phyloP scores from a whole-genome alignment of 1,140 invertebrate genomes.

The Oryctes rhinoceros region DNA sequence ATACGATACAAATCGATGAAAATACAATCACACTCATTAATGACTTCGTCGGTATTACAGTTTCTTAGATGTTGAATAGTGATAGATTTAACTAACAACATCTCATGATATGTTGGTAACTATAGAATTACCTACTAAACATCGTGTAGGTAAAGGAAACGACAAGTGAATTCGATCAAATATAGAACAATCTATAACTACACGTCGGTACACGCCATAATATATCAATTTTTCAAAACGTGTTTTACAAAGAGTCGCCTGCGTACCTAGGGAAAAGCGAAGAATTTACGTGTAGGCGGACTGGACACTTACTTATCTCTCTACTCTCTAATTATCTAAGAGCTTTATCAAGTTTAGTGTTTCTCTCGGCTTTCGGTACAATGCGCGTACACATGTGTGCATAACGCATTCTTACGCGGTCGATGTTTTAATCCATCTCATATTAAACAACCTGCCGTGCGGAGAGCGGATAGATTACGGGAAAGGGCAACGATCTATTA shows the following conservation, averaged over 20 bases:
- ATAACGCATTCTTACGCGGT: conserved; percentile 47
- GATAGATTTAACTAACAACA: no score
- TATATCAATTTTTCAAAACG: conserved; percentile 30
- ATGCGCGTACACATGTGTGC: conserved; percentile 44
- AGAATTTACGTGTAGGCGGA: conserved; percentile 55
- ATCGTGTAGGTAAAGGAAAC: no score
- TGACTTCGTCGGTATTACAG: no score
- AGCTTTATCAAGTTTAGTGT: conserved; percentile 56
- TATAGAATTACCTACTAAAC: no score
- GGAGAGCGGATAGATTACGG: conserved; percentile 41
- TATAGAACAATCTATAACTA: no score
- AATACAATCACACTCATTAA: no score
- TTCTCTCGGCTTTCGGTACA: conserved; percentile 49
- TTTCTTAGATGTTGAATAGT: no score
- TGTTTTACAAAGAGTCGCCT: conserved; percentile 38
- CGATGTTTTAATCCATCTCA: conserved; percentile 47
- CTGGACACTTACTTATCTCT: conserved; percentile 57
- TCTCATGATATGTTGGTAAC: no score
- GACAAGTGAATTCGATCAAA: no score
- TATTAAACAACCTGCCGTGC: conserved; percentile 46
- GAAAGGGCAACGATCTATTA: conserved; percentile 47
- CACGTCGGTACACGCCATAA: neutral
- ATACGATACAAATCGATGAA: no score
- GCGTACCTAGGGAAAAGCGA: conserved; percentile 29
- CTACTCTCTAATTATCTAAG: conserved; percentile 58